Percentiles rank a stretch among this genome's conserved stretches.
Evolutionary conservation across 2,888 invertebrate species (phyloP).

Genomic region (Anthophora plumipes): DNA sequence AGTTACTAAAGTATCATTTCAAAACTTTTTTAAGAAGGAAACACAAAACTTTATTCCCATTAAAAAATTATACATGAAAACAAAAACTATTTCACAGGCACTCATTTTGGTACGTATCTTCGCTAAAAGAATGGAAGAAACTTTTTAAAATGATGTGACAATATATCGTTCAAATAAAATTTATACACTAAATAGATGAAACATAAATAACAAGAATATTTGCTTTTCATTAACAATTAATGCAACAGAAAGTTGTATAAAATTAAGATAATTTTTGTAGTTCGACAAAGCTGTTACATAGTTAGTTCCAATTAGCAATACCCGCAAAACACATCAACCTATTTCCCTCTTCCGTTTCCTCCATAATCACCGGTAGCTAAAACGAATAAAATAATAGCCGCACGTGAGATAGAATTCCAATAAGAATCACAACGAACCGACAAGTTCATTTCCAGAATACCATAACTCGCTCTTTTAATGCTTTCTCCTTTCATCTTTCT

Average conservation of each 20-base stretch:
- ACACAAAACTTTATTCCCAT: no score
- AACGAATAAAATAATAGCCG: slow-evolving; percentile 11
- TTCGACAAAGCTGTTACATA: not conserved
- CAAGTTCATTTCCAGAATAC: slow-evolving; percentile 12
- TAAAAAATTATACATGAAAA: no score
- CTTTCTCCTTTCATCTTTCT: slow-evolving; percentile 15
- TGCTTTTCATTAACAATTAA: no score
- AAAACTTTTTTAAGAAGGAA: no score
- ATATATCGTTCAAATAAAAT: no score
- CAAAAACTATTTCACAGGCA: no score
- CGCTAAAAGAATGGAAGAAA: no score
- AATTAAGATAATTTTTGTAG: not conserved
- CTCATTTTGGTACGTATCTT: no score
- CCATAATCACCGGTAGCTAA: not conserved
- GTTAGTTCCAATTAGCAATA: not conserved
- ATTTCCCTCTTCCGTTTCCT: slow-evolving; percentile 10
- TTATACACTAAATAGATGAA: no score
- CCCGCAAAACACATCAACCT: not conserved
- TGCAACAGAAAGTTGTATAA: not conserved
- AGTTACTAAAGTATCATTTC: no score
- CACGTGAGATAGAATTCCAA: slow-evolving; percentile 8
- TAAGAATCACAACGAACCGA: slow-evolving; percentile 14
- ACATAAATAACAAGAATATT: not conserved
- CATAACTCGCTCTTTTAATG: slow-evolving; percentile 14
- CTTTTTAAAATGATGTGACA: no score